These are phyloP conservation scores for Eudemis profundana DNA, from an alignment of 2,888 invertebrate species.

Conservation along the genomic window DNA sequence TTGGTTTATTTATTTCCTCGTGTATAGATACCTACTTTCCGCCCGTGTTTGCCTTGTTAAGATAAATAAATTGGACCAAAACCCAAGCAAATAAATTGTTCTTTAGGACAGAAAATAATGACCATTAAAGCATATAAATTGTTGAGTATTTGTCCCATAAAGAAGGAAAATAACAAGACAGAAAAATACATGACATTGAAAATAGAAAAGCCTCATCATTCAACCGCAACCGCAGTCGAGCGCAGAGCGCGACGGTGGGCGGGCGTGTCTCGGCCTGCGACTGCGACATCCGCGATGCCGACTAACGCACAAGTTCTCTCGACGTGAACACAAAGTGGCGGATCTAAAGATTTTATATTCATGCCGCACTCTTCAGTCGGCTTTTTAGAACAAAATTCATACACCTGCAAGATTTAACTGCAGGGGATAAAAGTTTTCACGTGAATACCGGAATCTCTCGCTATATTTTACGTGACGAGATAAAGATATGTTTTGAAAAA, in stretches of 20 bases:
- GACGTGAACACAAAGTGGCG: constrained; percentile 26
- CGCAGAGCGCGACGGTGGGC: constrained; percentile 68
- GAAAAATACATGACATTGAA: constrained; percentile 58
- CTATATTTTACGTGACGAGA: constrained; percentile 16
- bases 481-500: constrained; percentile 8
- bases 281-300: constrained; percentile 51
- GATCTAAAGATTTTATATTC: constrained; percentile 19
- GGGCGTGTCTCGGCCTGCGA: constrained; percentile 56
- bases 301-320: constrained; percentile 36
- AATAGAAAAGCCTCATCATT: constrained; percentile 66
- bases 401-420: constrained; percentile 21
- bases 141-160: constrained; percentile 43
- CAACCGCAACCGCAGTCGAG: constrained; percentile 69
- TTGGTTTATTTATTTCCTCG: background rate
- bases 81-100: constrained; percentile 4
- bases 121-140: constrained; percentile 38
- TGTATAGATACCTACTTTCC: background rate
- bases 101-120: constrained; percentile 27
- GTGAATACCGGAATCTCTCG: constrained; percentile 16
- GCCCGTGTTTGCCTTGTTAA: background rate
- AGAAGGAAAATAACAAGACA: constrained; percentile 43
- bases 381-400: constrained; percentile 7
- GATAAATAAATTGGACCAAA: constrained; percentile 1
- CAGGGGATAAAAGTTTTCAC: constrained; percentile 34
- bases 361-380: constrained; percentile 1